Conservation (phyloP, 2,113 vertebrate species). For the Melanotaenia duboulayi region DNA sequence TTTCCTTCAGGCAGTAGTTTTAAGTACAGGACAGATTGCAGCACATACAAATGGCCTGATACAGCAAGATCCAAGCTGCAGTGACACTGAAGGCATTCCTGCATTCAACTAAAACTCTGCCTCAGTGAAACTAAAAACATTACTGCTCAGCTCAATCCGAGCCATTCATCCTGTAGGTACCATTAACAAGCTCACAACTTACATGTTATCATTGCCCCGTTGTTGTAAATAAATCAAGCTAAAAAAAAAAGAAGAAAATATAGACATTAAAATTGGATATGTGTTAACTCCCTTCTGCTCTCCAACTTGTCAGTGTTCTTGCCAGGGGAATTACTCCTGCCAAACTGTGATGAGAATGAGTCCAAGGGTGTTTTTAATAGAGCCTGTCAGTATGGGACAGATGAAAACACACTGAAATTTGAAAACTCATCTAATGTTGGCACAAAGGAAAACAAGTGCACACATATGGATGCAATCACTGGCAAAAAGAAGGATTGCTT, state of each 20-base stretch:
- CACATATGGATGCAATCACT: not conserved
- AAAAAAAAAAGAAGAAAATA: constrained; percentile 18
- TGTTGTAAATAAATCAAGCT: constrained; percentile 44
- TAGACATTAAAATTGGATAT: constrained; percentile 32
- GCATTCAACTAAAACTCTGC: constrained; percentile 27
- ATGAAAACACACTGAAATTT: constrained; percentile 64
- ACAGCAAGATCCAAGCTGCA: constrained; percentile 50
- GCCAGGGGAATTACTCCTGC: constrained; percentile 54
- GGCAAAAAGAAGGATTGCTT: not conserved
- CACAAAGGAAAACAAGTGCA: constrained; percentile 35
- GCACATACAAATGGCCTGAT: constrained; percentile 54
- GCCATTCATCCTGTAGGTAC: not conserved
- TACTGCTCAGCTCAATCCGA: not conserved
- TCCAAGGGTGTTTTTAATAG: constrained; percentile 66
- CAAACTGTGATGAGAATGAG: constrained; percentile 67
- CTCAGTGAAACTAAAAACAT: not conserved
- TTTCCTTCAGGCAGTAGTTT: constrained; percentile 70
- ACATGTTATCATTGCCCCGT: constrained; percentile 12
- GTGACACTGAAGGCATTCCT: constrained; percentile 34
- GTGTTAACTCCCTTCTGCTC: constrained; percentile 36
- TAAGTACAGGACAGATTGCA: constrained; percentile 66
- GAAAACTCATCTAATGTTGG: constrained; percentile 56
- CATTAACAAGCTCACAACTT: not conserved
- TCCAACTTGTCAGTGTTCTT: constrained; percentile 31
- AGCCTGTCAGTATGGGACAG: constrained; percentile 69